Evolutionary conservation across 2,113 vertebrate genomes (phyloP).

Genomic region (Urocitellus parryii): DNA sequence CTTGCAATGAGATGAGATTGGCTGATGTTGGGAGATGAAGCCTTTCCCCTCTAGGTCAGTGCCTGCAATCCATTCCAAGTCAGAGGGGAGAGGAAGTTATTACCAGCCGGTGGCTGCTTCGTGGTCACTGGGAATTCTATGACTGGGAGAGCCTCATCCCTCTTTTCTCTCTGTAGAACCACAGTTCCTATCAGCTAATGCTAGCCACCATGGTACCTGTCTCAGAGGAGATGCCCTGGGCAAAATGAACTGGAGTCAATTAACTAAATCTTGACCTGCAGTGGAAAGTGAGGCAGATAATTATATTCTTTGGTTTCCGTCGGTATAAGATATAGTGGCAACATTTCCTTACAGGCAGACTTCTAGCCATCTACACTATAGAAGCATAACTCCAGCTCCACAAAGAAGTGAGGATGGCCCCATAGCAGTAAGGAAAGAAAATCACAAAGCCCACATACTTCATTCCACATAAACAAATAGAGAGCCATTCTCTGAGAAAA

Average conservation of each 20-base stretch:
- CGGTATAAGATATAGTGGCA: constrained; percentile 34
- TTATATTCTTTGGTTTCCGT: constrained; percentile 66
- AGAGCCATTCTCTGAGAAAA: background rate
- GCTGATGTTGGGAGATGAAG: constrained; percentile 84
- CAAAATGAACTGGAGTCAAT: constrained; percentile 77
- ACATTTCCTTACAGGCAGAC: constrained; percentile 54
- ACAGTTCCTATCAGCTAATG: constrained; percentile 57
- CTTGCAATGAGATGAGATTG: constrained; percentile 84
- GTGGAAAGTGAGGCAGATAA: constrained; percentile 70
- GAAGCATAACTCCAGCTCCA: constrained; percentile 30
- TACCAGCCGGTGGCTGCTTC: constrained; percentile 80
- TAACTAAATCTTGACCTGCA: constrained; percentile 78
- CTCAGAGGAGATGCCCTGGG: constrained; percentile 74
- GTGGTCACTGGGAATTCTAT: constrained; percentile 80
- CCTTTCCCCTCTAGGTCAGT: constrained; percentile 84
- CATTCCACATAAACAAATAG: background rate
- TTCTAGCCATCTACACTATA: constrained; percentile 1
- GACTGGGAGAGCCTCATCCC: constrained; percentile 75
- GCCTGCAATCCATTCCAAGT: constrained; percentile 84
- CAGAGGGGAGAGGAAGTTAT: constrained; percentile 82
- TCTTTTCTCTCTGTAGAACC: constrained; percentile 68
- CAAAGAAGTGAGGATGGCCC: constrained; percentile 20
- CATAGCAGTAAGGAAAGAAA: background rate
- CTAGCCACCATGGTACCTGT: constrained; percentile 50
- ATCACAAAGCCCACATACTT: background rate